phyloP scores from a whole-genome alignment of 2,888 invertebrate species.

The Eupithecia subumbrata region DNA sequence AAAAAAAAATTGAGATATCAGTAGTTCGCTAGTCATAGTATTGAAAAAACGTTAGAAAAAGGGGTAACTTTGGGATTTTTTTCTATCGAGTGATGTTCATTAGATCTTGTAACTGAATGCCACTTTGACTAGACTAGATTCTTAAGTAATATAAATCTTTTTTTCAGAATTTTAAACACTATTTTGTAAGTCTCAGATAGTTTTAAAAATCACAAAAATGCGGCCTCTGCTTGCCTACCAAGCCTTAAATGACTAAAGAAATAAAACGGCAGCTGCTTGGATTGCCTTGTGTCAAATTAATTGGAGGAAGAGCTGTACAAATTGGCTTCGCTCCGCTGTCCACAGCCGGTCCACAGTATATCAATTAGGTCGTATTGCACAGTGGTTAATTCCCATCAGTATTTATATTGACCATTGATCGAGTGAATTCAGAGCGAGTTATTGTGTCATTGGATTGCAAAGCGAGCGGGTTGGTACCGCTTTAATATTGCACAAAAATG shows the following conservation, averaged over 20 bases:
- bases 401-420: constrained; percentile 69
- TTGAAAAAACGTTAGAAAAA: too few species aligned
- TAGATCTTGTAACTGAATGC: too few species aligned
- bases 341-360: constrained; percentile 56
- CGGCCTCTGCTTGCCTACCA: too few species aligned
- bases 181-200: too few species aligned
- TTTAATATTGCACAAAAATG: constrained; percentile 14
- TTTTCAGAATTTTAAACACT: too few species aligned
- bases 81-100: too few species aligned
- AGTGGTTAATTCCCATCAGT: constrained; percentile 61
- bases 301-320: constrained; percentile 64
- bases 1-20: too few species aligned
- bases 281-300: constrained; percentile 67
- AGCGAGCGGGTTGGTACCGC: constrained; percentile 18
- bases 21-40: too few species aligned
- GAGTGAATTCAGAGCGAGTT: constrained; percentile 56
- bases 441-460: constrained; percentile 36
- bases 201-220: too few species aligned
- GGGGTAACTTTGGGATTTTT: too few species aligned
- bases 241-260: constrained; percentile 29
- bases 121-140: too few species aligned
- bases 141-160: too few species aligned
- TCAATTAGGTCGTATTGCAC: constrained; percentile 71
- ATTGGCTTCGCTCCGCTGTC: constrained; percentile 55
- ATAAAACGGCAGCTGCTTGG: constrained; percentile 43